Evolutionary conservation across 2,888 invertebrate species (phyloP).

Genomic region (Drosophila paracracens): DNA sequence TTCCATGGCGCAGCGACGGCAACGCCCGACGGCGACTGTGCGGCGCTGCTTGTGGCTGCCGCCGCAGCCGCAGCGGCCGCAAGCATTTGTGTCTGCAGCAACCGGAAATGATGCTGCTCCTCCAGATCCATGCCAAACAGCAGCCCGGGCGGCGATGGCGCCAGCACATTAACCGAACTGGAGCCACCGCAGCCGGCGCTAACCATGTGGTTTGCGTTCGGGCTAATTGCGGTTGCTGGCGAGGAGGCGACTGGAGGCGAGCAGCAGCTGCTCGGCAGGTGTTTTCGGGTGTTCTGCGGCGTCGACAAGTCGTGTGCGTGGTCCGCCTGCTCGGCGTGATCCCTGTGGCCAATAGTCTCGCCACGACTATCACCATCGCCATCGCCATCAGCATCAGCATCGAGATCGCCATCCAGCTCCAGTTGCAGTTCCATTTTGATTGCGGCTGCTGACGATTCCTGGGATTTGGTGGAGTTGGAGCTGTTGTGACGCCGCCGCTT

Average conservation of each 20-base stretch:
- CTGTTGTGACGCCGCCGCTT: constrained; percentile 73
- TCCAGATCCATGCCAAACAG: constrained; percentile 65
- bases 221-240: constrained; percentile 12
- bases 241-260: neutral
- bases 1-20: constrained; percentile 72
- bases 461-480: constrained; percentile 45
- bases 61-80: constrained; percentile 82
- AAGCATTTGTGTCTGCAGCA: constrained; percentile 82
- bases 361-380: constrained; percentile 34
- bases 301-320: constrained; percentile 42
- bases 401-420: constrained; percentile 54
- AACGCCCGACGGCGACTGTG: constrained; percentile 16
- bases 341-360: neutral
- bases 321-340: neutral
- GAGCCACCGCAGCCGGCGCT: constrained; percentile 7
- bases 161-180: constrained; percentile 9
- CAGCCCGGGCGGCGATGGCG: constrained; percentile 35
- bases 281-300: constrained; percentile 24
- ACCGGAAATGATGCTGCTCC: constrained; percentile 77
- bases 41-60: constrained; percentile 60
- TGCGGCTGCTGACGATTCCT: constrained; percentile 33
- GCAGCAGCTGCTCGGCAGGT: constrained; percentile 24
- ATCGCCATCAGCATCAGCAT: constrained; percentile 27
- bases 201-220: constrained; percentile 4
- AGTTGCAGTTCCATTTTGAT: constrained; percentile 71